Base-by-base conservation (phyloP, 2,797 vertebrate genomes). In the Trematocara caparti region DNA sequence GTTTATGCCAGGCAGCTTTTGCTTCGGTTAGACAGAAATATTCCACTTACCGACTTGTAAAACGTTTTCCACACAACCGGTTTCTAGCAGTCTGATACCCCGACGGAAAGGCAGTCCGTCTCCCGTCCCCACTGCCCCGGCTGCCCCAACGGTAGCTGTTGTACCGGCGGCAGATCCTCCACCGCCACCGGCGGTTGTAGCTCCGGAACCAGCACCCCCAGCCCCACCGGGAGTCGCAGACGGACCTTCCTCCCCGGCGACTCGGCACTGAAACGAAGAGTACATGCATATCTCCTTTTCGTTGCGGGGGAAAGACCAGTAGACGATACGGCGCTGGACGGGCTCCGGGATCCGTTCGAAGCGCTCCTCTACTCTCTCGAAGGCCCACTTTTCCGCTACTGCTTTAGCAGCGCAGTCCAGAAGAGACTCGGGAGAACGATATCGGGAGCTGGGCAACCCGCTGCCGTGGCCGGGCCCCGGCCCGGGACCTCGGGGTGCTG, bases 241-340 rank as follows among this genome's bases (percentile, higher is more conserved):
- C 81, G 93, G 84, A 90, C 94, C 92, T 79, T 97, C 96, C 84
- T 97, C 96, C 81, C 96, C 95, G 79, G 96, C 95, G n/a, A 96
- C 96, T n/a, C 96, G 95, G 94, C 96, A 97, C 94, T 98, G 97
- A 94, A 99, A 98, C 92, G 98, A 99, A 80, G 98, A 99, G 95
- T 99, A 99, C 98, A 99, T 98, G 91, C 98, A 98, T 96, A 99
- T 99, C 95, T 99, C 97, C 95, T 97, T 96, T 91, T 99, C 98
- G 95, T 97, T 99, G 88, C 98, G 96, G 83, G 98, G 98, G 81
- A 99, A 99, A 86, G 98, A 99, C 98, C 98, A 99, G 94, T 98
- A 99, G 81, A 99, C 98, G 95, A 99, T 99, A 93, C 98, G 97
- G 86, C 98, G 97, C 94, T 99, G 98, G 80, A 99, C 98, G 55